Percentiles rank a stretch among this genome's conserved stretches.
Evolutionary conservation across 2,113 vertebrate species (phyloP).

Genomic region (Saccopteryx bilineata): DNA sequence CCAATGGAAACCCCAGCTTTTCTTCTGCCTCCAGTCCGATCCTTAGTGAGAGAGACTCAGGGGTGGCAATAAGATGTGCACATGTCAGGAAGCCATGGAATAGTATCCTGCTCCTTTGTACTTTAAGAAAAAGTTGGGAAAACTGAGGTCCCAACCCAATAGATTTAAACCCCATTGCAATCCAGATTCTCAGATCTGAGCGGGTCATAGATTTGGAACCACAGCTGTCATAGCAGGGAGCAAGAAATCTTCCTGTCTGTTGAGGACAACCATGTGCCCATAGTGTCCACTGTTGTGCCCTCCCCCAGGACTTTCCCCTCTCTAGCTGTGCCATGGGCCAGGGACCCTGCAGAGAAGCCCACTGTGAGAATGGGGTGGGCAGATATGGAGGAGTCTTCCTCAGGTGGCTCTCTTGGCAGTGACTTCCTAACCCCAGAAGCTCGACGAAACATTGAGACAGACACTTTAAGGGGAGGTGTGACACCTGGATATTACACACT

Average conservation of each 20-base stretch:
- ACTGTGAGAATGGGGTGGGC: background rate
- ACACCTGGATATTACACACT: constrained; percentile 96
- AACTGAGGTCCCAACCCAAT: background rate
- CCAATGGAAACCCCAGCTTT: background rate
- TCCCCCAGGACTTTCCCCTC: background rate
- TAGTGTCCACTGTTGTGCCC: fast-evolving
- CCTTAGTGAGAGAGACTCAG: background rate
- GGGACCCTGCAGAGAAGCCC: background rate
- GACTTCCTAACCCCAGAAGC: constrained; percentile 89
- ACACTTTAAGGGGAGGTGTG: constrained; percentile 93
- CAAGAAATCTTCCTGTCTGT: background rate
- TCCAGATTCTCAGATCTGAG: background rate
- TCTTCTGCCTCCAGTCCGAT: background rate
- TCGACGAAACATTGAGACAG: constrained; percentile 90
- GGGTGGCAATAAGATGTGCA: background rate
- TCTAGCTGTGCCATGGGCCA: background rate
- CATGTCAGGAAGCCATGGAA: fast-evolving
- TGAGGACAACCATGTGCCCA: background rate
- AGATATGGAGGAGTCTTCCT: background rate
- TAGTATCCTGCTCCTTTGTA: background rate
- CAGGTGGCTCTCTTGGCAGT: constrained; percentile 84
- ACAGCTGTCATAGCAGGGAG: background rate
- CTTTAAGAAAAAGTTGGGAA: background rate
- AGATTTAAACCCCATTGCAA: background rate
- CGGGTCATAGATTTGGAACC: background rate